Percentiles rank a stretch among this genome's conserved stretches.
Conservation (phyloP, 2,888 invertebrate genomes). For the Rhagophthalmus giganteus region DNA sequence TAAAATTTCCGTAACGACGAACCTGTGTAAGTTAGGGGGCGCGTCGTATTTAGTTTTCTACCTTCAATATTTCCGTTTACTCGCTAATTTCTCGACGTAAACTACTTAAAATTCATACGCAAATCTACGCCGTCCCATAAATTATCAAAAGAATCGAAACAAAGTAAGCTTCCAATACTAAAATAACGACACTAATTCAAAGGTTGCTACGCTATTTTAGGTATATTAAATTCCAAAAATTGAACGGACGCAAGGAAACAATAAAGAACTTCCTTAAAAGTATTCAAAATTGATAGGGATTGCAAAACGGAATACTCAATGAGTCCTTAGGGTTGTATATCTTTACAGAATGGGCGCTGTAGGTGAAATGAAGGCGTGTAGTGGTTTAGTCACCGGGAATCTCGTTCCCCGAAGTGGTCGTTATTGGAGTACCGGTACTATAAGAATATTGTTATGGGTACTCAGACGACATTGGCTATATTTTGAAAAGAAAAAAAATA, state of each 20-base stretch:
- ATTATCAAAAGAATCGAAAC: no score
- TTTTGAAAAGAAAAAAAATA: constrained; percentile 19
- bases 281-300: constrained; percentile 24
- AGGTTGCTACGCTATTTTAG: no score
- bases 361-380: constrained; percentile 31
- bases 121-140: no score
- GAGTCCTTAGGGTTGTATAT: constrained; percentile 30
- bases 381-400: constrained; percentile 32
- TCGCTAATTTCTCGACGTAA: no score
- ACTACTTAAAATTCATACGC: neutral
- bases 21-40: no score
- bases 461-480: constrained; percentile 21
- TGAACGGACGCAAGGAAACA: neutral
- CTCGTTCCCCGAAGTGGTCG: constrained; percentile 32
- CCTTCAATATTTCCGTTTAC: no score
- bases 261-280: constrained; percentile 23
- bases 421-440: constrained; percentile 23
- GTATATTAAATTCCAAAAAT: no score
- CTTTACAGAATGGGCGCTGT: constrained; percentile 28
- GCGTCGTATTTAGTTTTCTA: no score
- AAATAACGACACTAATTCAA: no score
- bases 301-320: constrained; percentile 32
- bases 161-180: no score
- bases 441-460: constrained; percentile 33
- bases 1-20: no score